phyloP scores from a whole-genome alignment of 2,888 invertebrate species.

The Amitus sp. region DNA sequence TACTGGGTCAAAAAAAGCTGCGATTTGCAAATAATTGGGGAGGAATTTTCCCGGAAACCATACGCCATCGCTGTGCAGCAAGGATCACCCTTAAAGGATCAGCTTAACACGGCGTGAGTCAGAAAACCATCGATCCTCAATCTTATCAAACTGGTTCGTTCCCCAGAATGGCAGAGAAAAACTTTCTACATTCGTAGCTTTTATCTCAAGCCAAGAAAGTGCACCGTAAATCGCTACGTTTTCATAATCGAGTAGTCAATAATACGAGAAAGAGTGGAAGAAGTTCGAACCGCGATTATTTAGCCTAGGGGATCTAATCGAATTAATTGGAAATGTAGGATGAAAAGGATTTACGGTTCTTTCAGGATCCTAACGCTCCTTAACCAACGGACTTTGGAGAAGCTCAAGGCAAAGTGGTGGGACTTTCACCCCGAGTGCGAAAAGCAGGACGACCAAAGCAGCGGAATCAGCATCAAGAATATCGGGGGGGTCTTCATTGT shows the following conservation, averaged over 20 bases:
- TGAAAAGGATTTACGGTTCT: too few relatives aligned
- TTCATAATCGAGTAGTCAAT: too few relatives aligned
- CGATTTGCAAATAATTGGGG: conserved; percentile 92
- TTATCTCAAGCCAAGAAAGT: too few relatives aligned
- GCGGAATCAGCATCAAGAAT: conserved; percentile 97
- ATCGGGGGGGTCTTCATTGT: conserved; percentile 99
- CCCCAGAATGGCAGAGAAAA: too few relatives aligned
- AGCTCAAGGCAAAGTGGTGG: conserved; percentile 97
- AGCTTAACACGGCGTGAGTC: conserved; percentile 93
- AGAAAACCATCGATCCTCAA: too few relatives aligned
- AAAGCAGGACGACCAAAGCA: conserved; percentile 91
- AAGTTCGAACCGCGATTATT: too few relatives aligned
- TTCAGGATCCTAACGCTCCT: conserved; percentile 85
- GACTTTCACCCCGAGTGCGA: conserved; percentile 87
- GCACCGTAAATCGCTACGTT: too few relatives aligned
- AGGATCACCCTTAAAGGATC: conserved; percentile 92
- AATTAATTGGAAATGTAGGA: too few relatives aligned
- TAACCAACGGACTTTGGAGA: conserved; percentile 1
- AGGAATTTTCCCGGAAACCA: conserved; percentile 97
- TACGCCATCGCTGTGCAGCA: conserved; percentile 98
- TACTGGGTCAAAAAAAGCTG: conserved; percentile 84
- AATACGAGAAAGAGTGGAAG: too few relatives aligned
- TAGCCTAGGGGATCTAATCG: too few relatives aligned
- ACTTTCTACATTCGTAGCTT: too few relatives aligned
- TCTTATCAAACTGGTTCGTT: too few relatives aligned